These are phyloP conservation scores for Phyllotreta striolata DNA, from an alignment of 2,888 invertebrate species.

Conservation along the genomic window DNA sequence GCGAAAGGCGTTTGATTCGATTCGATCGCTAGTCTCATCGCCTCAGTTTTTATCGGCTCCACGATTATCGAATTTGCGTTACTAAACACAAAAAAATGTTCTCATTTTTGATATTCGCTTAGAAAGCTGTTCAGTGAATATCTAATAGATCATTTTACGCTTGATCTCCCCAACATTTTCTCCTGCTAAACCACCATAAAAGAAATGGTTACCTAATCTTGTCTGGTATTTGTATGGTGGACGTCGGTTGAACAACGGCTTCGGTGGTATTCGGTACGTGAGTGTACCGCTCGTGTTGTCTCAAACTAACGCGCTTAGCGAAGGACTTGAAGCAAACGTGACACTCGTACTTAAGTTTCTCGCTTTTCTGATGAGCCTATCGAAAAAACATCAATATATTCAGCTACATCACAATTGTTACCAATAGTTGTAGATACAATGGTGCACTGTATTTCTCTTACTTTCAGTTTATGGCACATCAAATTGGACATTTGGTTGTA, in stretches of 20 bases:
- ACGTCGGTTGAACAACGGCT: neutral
- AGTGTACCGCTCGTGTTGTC: constrained; percentile 67
- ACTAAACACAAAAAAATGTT: constrained; percentile 42
- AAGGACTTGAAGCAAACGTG: constrained; percentile 66
- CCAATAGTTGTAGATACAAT: neutral
- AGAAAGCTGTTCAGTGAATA: too few species aligned
- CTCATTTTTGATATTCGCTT: neutral
- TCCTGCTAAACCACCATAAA: neutral
- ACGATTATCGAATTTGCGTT: constrained; percentile 69
- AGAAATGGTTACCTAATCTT: constrained; percentile 38
- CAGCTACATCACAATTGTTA: neutral
- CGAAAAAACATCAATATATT: constrained; percentile 12
- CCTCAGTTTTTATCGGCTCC: constrained; percentile 75
- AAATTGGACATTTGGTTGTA: constrained; percentile 85
- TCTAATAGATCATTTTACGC: too few species aligned
- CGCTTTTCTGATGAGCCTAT: constrained; percentile 64
- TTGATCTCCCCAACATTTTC: neutral
- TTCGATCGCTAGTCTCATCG: constrained; percentile 71
- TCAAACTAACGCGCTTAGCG: constrained; percentile 63
- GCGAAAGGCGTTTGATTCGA: constrained; percentile 76
- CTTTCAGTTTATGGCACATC: constrained; percentile 79
- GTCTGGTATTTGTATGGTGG: constrained; percentile 32
- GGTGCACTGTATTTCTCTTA: constrained; percentile 45
- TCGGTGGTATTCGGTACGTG: constrained; percentile 50
- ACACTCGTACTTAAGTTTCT: constrained; percentile 65